phyloP scores from a whole-genome alignment of 2,113 vertebrate species.

The Spea multiplicata region DNA sequence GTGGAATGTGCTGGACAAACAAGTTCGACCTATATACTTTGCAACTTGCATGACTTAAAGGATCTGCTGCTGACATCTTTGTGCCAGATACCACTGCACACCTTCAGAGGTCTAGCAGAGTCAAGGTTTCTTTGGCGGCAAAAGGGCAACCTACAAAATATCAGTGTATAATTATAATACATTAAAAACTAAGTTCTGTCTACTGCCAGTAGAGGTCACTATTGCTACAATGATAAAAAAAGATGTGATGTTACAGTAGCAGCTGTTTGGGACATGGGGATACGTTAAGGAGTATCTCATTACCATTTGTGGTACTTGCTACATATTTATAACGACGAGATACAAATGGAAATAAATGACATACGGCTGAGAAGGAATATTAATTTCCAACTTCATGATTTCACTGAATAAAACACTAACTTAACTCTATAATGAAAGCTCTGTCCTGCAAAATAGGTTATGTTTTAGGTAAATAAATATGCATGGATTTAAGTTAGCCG shows the following conservation, averaged over 20 bases:
- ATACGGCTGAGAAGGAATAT: conserved; percentile 28
- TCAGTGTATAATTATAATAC: neutral
- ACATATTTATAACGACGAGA: conserved; percentile 32
- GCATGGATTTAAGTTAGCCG: conserved; percentile 14
- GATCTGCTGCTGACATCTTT: too few relatives aligned
- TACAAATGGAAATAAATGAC: conserved; percentile 35
- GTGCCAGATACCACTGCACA: too few relatives aligned
- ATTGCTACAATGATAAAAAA: conserved; percentile 5
- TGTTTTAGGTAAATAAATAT: neutral
- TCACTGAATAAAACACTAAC: conserved; percentile 2
- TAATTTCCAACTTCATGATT: conserved; percentile 18
- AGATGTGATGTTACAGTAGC: conserved; percentile 27
- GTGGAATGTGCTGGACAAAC: too few relatives aligned
- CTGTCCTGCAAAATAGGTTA: conserved; percentile 4
- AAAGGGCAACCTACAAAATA: too few relatives aligned
- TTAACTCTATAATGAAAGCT: neutral
- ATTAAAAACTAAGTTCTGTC: neutral
- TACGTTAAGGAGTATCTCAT: conserved; percentile 21
- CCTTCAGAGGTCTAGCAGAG: too few relatives aligned
- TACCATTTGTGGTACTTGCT: conserved; percentile 32
- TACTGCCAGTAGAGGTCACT: conserved; percentile 23
- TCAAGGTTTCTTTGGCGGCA: too few relatives aligned
- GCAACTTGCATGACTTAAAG: too few relatives aligned
- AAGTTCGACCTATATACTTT: too few relatives aligned
- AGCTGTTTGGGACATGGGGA: conserved; percentile 32